Evolutionary conservation across 30 jellyfish, hydroid and myxozoan species (phyloP), one percentile per base, ranked within the genome.

Genomic region (Chrysaora quinquecirrha): DNA sequence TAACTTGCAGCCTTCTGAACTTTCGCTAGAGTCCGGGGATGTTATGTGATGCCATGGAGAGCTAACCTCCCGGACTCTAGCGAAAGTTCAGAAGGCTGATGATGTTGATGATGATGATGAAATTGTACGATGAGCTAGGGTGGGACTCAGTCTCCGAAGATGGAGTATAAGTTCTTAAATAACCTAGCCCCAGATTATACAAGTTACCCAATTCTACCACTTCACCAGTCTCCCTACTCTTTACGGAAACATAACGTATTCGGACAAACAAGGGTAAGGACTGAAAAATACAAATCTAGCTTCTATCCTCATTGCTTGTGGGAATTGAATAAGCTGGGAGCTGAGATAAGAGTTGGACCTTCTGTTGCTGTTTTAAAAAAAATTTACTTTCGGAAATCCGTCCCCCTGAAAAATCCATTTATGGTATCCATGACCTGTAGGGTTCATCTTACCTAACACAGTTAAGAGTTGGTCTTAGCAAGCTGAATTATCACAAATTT

Each of bases 261-360:
- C 21, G 91, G 91, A 61, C 77, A 56, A 81, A 67, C 52, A 67
- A 66, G 63, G 76, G 91, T 82, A 67, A 81, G 91, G 66, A 68
- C 78, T 64, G 91, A 69, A 81, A 81, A 81, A 71, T 81, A 48
- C 62, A 48, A 81, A 33, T 81, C 91, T 60, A 81, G 74, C 66
- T 81, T 81, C 69, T 79, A 79, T 79, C 83, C 90, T 67, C 60
- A 79, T 48, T 79, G 83, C 64, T 71, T 79, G 52, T 49, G 76
- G 47, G 84, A 81, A 81, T 81, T 84, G 85, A 81, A 81, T 56
- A 73, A 81, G 34, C 82, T 81, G 27, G 78, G 30, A 27, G 58
- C 68, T 22, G 91, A 81, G 74, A 62, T 81, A 48, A 81, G 91
- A 81, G 79, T 81, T 66, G 91, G 78, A 67, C 85, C 78, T 27